Evolutionary conservation across 2,888 invertebrate species (phyloP), one percentile per base, ranked within the genome.

Genomic region (Thymelicus lineola): DNA sequence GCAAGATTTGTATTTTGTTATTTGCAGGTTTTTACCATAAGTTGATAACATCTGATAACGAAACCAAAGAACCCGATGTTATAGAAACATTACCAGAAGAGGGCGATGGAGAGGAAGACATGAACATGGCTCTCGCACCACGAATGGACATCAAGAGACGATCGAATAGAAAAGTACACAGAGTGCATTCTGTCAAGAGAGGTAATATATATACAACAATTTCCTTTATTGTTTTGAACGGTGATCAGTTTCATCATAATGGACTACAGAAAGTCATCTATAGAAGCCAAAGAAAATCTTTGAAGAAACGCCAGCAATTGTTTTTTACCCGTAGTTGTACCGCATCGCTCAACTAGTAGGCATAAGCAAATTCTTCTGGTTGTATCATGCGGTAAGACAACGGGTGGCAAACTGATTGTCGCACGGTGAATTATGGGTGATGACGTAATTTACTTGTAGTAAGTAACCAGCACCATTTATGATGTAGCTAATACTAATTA

Each of bases 11-110:
- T 50, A 50, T n/a, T 61, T 36, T 67, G 42, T 50, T 14, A 38
- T 28, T 72, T 72, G 1, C 71, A 93, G 93, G 89, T 35, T 84
- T 88, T 72, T 93, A 92, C 74, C 93, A 95, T 80, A 95, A 95
- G 63, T 86, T 97, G 73, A 96, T 97, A 4, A 95, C 95, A n/a
- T 94, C 95, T 10, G 96, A 96, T 48, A 94, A 88, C 71, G 92
- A 93, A 71, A 87, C 86, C 69, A 86, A 87, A 57, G 86, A 91
- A 57, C 79, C 86, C 0, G 89, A 88, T 70, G 87, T 88, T 6
- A 89, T 90, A 38, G 88, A 88, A 66, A 85, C 87, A 0, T 72
- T 91, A 63, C 79, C 82, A 0, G 91, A 91, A 75, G 90, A 90
- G 70, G 79, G 73, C 0, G 83, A 80, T 7, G 91, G 77, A 74